phyloP scores from a whole-genome alignment of 2,113 vertebrate species.

The Centropus unirufus region DNA sequence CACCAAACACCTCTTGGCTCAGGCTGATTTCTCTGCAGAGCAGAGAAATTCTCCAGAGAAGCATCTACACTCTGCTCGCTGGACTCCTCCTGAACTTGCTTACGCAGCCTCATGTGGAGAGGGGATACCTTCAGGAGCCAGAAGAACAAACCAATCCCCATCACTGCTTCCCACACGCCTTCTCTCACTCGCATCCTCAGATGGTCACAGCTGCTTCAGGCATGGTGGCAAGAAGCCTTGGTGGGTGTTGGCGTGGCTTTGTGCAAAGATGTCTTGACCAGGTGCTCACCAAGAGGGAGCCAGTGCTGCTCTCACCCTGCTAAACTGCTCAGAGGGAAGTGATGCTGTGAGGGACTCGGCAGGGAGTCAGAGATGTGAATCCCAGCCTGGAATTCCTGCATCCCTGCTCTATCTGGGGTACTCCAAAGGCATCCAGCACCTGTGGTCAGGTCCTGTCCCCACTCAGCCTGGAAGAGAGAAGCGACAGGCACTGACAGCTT shows the following conservation, averaged over 20 bases:
- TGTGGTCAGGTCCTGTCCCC: background rate
- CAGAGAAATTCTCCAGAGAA: background rate
- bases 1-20: background rate
- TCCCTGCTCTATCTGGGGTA: background rate
- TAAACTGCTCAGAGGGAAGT: background rate
- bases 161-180: background rate
- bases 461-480: background rate
- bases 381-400: background rate
- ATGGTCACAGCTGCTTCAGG: background rate
- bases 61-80: background rate
- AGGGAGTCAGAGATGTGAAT: background rate
- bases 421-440: background rate
- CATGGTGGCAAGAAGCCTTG: accelerated
- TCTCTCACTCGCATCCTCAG: accelerated
- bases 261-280: background rate
- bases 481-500: background rate
- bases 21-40: background rate
- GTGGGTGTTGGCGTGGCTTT: accelerated
- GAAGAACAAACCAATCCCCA: background rate
- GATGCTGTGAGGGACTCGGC: background rate
- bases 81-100: background rate
- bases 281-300: background rate
- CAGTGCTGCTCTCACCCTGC: background rate
- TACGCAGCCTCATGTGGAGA: background rate
- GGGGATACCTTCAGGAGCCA: background rate